A percentile compares a stretch with the other conserved stretches of the same genome.
Evolutionary conservation across 2,113 vertebrate genomes (phyloP).

Genomic region (Mugil cephalus): DNA sequence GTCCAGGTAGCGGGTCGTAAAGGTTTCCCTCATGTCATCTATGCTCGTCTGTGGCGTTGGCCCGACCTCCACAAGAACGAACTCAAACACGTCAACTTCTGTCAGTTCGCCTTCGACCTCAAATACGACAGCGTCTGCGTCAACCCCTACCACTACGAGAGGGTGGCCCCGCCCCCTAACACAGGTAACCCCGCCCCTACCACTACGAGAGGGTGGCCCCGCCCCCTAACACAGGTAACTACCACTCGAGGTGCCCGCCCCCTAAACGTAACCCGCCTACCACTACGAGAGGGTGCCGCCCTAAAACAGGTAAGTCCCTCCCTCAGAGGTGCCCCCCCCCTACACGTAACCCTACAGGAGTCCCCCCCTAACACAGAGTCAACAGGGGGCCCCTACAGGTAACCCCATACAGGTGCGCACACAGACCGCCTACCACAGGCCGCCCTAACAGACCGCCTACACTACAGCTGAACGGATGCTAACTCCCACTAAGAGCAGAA

Average conservation of each 20-base stretch:
- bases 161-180: slow-evolving; percentile 79
- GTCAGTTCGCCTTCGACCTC: slow-evolving; percentile 88
- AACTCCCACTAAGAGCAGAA: no score
- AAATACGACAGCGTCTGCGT: slow-evolving; percentile 89
- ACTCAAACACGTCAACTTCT: slow-evolving; percentile 87
- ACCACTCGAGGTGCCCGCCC: no score
- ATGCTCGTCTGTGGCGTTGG: slow-evolving; percentile 87
- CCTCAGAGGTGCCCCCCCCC: no score
- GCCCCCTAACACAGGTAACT: slow-evolving; percentile 69
- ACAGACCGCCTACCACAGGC: no score
- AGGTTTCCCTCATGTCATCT: slow-evolving; percentile 88
- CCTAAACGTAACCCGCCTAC: background rate
- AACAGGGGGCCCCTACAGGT: no score
- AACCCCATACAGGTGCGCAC: no score
- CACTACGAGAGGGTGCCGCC: slow-evolving; percentile 80
- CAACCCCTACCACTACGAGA: slow-evolving; percentile 89
- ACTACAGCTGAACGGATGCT: background rate
- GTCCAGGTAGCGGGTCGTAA: slow-evolving; percentile 86
- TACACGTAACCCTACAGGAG: no score
- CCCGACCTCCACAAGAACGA: slow-evolving; percentile 91
- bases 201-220: slow-evolving; percentile 86
- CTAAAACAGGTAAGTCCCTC: no score
- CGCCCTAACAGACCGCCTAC: no score
- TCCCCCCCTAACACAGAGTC: no score
- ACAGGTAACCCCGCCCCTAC: slow-evolving; percentile 56